phyloP scores from a whole-genome alignment of 2,113 vertebrate species.

The Tychaedon coryphoeus region DNA sequence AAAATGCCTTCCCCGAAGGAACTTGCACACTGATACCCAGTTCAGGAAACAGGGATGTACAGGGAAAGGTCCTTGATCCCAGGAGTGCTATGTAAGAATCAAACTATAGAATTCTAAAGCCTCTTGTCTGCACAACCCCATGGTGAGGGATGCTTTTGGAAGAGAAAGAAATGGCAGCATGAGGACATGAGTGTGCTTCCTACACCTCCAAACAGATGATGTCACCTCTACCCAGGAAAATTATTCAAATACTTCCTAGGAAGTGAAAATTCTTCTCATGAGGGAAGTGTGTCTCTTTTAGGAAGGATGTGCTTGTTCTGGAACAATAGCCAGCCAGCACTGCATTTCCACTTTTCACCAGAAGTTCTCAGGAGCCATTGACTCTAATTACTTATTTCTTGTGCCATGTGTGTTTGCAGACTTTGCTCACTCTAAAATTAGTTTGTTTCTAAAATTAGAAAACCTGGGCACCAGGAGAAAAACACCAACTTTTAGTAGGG shows the following conservation, averaged over 20 bases:
- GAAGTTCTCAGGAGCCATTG: background rate
- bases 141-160: background rate
- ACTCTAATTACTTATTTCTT: background rate
- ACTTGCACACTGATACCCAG: background rate
- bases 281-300: background rate
- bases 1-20: background rate
- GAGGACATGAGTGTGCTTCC: rapidly evolving
- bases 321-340: background rate
- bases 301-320: background rate
- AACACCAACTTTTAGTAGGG: too few relatives aligned
- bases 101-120: background rate
- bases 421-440: background rate
- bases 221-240: background rate
- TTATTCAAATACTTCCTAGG: background rate
- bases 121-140: rapidly evolving
- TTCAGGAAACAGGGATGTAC: background rate
- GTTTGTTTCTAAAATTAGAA: background rate
- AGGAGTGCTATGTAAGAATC: background rate
- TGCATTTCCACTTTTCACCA: background rate
- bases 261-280: background rate
- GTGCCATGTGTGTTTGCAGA: rapidly evolving
- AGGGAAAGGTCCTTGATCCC: background rate
- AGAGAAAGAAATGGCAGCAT: background rate
- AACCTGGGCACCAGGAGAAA: background rate
- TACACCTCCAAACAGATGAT: background rate